Evolutionary conservation across 2,113 vertebrate species (phyloP).

Genomic region (Melanocharis versteri): DNA sequence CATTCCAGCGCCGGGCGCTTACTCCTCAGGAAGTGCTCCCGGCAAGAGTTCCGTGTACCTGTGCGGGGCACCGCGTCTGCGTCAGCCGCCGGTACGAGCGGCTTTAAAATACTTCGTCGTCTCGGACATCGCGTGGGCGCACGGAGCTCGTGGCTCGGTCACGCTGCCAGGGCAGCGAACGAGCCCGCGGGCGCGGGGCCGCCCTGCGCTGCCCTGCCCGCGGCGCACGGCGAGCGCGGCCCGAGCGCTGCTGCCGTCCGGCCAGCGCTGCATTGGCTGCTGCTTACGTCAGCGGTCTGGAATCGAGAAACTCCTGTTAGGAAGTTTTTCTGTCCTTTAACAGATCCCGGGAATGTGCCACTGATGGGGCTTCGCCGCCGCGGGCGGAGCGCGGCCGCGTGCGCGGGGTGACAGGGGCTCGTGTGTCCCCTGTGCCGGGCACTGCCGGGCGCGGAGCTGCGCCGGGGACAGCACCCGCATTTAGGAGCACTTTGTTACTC

Average conservation of each 20-base stretch:
- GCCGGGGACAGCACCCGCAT: not conserved
- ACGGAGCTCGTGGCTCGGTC: not conserved
- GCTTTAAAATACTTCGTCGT: not conserved
- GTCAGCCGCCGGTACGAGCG: not conserved
- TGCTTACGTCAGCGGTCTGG: conserved; percentile 16
- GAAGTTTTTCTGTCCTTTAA: not conserved
- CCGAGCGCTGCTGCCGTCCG: not conserved
- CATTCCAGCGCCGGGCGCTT: not conserved
- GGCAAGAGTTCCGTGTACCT: not conserved
- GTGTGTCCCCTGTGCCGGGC: not conserved
- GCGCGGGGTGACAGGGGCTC: not conserved
- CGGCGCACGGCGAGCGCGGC: not conserved
- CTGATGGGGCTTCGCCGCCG: not conserved
- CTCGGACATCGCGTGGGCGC: not conserved
- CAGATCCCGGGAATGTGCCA: not conserved
- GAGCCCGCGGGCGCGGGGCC: not conserved
- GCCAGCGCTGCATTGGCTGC: not conserved
- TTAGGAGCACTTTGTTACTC: not conserved
- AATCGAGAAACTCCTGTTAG: not conserved
- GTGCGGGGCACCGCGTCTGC: not conserved
- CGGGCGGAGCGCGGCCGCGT: not conserved
- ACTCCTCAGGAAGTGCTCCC: not conserved
- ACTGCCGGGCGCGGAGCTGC: not conserved
- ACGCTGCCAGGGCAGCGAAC: not conserved
- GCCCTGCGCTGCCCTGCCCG: not conserved